Evolutionary conservation across 2,888 invertebrate species (phyloP).

Genomic region (Acronicta psi): DNA sequence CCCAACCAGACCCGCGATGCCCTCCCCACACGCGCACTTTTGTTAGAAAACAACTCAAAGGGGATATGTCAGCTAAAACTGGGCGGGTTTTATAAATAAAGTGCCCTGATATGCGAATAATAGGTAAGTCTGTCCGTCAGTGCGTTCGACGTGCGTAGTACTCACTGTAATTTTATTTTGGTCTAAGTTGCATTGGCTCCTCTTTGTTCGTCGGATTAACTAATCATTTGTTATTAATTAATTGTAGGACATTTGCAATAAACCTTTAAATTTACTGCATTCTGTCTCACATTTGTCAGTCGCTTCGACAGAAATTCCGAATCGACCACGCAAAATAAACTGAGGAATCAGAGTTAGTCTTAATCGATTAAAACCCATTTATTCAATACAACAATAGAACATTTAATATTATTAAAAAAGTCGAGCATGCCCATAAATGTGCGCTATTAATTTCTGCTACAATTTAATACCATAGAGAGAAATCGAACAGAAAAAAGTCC

Average conservation of each 20-base stretch:
- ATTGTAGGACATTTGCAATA: constrained; percentile 28
- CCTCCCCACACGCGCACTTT: constrained; percentile 57
- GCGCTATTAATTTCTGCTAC: constrained; percentile 77
- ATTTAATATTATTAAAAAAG: constrained; percentile 58
- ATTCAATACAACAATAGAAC: constrained; percentile 58
- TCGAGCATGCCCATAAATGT: constrained; percentile 60
- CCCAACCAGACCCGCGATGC: constrained; percentile 67
- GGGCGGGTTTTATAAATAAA: constrained; percentile 85
- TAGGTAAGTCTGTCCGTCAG: constrained; percentile 81
- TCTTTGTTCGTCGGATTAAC: constrained; percentile 45
- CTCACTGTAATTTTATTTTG: constrained; percentile 68
- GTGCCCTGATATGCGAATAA: constrained; percentile 86
- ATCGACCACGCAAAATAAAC: constrained; percentile 23
- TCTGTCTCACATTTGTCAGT: background rate
- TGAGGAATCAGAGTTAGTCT: constrained; percentile 24
- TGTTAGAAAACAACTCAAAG: constrained; percentile 58
- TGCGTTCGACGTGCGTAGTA: constrained; percentile 66
- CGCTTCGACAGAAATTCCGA: constrained; percentile 10
- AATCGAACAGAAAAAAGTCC: constrained; percentile 81
- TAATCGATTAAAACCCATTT: constrained; percentile 41
- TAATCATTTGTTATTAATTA: constrained; percentile 46
- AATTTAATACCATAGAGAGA: constrained; percentile 85
- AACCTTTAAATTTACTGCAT: constrained; percentile 28
- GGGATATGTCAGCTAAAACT: constrained; percentile 74
- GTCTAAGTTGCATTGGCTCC: constrained; percentile 63